Evolutionary conservation across 2,113 vertebrate species (phyloP).

Genomic region (Oryzias woworae): DNA sequence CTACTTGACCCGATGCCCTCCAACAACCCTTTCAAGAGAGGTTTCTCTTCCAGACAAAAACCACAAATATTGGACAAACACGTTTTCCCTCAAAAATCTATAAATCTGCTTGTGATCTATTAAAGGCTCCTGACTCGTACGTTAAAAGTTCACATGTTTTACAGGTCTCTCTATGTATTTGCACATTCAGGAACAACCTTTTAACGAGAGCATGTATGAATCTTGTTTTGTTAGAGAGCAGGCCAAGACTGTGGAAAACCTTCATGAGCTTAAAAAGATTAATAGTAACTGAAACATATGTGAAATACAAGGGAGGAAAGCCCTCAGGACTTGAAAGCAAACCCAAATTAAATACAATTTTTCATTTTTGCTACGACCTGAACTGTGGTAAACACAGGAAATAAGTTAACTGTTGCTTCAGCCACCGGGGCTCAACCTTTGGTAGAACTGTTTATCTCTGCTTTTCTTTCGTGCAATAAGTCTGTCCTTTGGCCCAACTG

Average conservation of each 20-base stretch:
- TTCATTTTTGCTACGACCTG: conserved; percentile 23
- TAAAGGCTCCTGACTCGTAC: not conserved
- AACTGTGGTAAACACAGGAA: conserved; percentile 39
- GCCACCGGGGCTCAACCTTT: conserved; percentile 22
- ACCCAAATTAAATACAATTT: conserved; percentile 28
- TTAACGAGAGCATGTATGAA: no score
- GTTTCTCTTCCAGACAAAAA: no score
- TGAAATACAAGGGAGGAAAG: not conserved
- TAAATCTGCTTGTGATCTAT: not conserved
- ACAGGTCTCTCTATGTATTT: not conserved
- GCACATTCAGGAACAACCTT: no score
- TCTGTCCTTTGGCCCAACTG: conserved; percentile 34
- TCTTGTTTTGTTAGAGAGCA: not conserved
- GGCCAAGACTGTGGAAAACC: not conserved
- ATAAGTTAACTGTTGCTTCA: conserved; percentile 12
- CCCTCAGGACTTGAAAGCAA: not conserved
- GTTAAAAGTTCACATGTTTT: not conserved
- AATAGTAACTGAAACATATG: not conserved
- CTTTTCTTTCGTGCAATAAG: conserved; percentile 49
- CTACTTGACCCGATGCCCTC: not conserved
- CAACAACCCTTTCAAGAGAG: no score
- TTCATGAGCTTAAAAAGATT: not conserved
- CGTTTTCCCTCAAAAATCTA: no score
- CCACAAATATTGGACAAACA: no score
- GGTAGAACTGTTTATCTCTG: conserved; percentile 43